phyloP scores from a whole-genome alignment of 2,888 invertebrate species.

The Coelogynopora nodosa region DNA sequence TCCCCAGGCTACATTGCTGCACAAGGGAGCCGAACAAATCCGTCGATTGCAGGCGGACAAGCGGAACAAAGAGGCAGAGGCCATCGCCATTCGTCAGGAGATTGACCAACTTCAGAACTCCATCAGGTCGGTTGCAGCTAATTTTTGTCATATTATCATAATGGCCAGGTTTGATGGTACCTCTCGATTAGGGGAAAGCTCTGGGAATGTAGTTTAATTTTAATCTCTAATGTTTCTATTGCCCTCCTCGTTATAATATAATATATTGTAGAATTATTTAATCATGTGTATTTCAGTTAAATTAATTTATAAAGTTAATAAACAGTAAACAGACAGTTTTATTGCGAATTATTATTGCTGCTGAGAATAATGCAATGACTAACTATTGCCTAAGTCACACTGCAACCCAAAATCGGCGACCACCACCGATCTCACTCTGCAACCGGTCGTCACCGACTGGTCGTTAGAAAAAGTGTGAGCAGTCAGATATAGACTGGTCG shows the following conservation, averaged over 20 bases:
- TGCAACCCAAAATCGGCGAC: not conserved
- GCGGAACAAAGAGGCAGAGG: slow-evolving; percentile 80
- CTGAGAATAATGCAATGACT: not conserved
- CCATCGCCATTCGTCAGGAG: slow-evolving; percentile 78
- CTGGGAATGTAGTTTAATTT: no score
- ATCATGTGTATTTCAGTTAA: no score
- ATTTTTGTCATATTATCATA: not conserved
- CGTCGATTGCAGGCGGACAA: slow-evolving; percentile 80
- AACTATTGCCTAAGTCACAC: not conserved
- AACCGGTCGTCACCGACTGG: not conserved
- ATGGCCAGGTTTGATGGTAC: no score
- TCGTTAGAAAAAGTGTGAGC: not conserved
- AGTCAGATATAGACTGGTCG: slow-evolving; percentile 9
- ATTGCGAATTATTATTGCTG: no score
- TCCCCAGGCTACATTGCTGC: slow-evolving; percentile 92
- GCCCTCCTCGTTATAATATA: no score
- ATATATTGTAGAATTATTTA: no score
- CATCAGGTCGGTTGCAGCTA: slow-evolving; percentile 70
- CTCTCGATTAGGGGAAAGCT: no score
- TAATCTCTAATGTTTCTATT: no score
- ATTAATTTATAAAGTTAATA: no score
- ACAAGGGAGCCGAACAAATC: slow-evolving; percentile 86
- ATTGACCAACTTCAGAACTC: slow-evolving; percentile 84
- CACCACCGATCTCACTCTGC: not conserved
- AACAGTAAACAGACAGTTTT: no score